Conservation (phyloP, 1,140 invertebrate genomes). For the Drosophila triauraria region DNA sequence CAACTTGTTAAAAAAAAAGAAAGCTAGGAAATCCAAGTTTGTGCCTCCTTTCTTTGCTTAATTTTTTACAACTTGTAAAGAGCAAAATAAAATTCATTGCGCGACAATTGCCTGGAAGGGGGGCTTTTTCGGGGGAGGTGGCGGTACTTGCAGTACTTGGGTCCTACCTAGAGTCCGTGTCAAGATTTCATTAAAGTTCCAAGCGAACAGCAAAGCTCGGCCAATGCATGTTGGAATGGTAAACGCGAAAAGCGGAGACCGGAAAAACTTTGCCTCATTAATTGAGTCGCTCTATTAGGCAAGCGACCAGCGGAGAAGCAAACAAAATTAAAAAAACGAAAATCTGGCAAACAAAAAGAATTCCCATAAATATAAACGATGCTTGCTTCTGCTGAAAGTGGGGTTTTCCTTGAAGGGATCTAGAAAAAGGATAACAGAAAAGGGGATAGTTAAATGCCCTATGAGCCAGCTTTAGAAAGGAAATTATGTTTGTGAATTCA, state of each 20-base stretch:
- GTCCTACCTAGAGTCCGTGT: conserved; percentile 57
- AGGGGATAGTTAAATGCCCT: conserved; percentile 14
- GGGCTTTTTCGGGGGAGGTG: background rate
- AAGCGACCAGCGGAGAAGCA: conserved; percentile 24
- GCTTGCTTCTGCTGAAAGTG: conserved; percentile 19
- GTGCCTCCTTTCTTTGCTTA: conserved; percentile 36
- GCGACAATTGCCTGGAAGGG: conserved; percentile 63
- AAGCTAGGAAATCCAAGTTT: conserved; percentile 46
- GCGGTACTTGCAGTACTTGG: conserved; percentile 1
- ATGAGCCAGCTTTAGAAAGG: background rate
- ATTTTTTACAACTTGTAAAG: conserved; percentile 64
- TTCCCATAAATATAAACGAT: conserved; percentile 78
- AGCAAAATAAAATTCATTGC: conserved; percentile 79
- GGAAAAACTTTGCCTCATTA: conserved; percentile 73
- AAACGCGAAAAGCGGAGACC: conserved; percentile 26
- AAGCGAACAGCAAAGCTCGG: conserved; percentile 56
- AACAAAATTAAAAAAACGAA: conserved; percentile 26
- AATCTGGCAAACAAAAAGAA: conserved; percentile 40
- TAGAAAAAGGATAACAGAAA: background rate
- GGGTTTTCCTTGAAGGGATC: conserved; percentile 1
- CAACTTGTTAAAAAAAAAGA: conserved; percentile 69
- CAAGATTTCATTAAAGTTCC: conserved; percentile 79
- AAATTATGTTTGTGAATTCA: too few species aligned
- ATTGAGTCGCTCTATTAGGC: conserved; percentile 78
- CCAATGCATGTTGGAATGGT: conserved; percentile 54